These are phyloP conservation scores for Aeoliscus strigatus DNA, from an alignment of 2,797 vertebrate species.

Conservation along the genomic window DNA sequence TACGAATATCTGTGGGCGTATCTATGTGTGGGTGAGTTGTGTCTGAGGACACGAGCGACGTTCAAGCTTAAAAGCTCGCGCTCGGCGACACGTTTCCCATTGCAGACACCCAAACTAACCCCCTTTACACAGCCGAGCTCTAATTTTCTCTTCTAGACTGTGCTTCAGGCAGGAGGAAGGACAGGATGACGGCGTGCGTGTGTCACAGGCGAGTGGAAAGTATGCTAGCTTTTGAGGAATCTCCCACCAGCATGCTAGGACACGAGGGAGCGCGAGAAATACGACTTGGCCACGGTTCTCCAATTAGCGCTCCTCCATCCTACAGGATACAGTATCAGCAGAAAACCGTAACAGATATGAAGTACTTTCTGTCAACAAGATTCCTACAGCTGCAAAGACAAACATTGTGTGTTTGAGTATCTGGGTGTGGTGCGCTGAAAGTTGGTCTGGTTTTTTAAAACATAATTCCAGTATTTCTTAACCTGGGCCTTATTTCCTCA, in stretches of 20 bases:
- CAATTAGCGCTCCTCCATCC: conserved; percentile 48
- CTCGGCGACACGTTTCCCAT: conserved; percentile 3
- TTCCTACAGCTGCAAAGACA: background rate
- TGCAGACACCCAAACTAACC: conserved; percentile 17
- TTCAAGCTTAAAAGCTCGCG: conserved; percentile 20
- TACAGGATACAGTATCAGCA: conserved; percentile 2
- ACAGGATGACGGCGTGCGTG: background rate
- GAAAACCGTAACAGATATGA: too few species aligned
- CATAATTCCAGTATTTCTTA: too few species aligned
- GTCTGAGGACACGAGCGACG: background rate
- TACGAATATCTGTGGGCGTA: background rate
- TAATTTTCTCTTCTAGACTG: background rate
- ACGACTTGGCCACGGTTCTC: conserved; percentile 26
- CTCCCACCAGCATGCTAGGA: conserved; percentile 55
- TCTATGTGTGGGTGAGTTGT: conserved; percentile 5
- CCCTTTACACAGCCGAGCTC: conserved; percentile 17
- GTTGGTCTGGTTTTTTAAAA: conserved; percentile 8
- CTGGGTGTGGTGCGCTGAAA: conserved; percentile 26
- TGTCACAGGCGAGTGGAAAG: conserved; percentile 20
- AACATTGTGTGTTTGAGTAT: conserved; percentile 12
- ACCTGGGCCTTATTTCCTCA: too few species aligned
- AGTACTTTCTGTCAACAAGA: too few species aligned
- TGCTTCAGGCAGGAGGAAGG: conserved; percentile 3
- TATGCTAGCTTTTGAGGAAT: conserved; percentile 47
- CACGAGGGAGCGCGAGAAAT: conserved; percentile 45